These are phyloP conservation scores for Cryptoleucopteryx plumbea DNA, from an alignment of 2,113 vertebrate species.

Conservation along the genomic window DNA sequence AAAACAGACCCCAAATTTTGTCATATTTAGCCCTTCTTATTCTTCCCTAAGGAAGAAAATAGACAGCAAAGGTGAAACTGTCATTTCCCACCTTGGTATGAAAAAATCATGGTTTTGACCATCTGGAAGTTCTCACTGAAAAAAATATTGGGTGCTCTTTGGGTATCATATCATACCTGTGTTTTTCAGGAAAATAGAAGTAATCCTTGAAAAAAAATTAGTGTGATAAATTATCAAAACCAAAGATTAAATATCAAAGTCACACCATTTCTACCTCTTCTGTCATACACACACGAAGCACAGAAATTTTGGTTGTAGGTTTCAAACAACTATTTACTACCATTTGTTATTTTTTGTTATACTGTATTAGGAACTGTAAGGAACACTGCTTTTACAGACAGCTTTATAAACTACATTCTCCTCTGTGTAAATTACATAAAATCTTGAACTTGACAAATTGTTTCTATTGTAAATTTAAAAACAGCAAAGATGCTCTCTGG, in stretches of 20 bases:
- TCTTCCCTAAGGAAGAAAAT: neutral
- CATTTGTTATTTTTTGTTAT: neutral
- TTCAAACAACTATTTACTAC: neutral
- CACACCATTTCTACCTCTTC: neutral
- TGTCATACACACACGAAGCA: rapidly evolving
- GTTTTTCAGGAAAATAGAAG: neutral
- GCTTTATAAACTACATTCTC: neutral
- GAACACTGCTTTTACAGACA: neutral
- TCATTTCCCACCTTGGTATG: neutral
- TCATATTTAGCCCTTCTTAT: neutral
- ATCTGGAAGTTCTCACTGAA: neutral
- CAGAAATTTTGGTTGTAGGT: neutral
- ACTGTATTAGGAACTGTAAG: neutral
- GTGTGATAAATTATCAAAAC: neutral
- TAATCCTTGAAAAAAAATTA: neutral
- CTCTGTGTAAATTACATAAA: neutral
- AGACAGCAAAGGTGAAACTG: neutral
- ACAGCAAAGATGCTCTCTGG: neutral
- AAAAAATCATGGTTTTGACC: neutral
- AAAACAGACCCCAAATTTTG: neutral
- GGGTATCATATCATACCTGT: neutral
- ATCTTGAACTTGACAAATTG: neutral
- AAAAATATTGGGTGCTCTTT: neutral
- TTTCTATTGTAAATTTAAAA: neutral
- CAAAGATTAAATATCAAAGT: neutral